Base-by-base conservation (phyloP, 2,797 vertebrate species). In the Chaetophractus vellerosus region DNA sequence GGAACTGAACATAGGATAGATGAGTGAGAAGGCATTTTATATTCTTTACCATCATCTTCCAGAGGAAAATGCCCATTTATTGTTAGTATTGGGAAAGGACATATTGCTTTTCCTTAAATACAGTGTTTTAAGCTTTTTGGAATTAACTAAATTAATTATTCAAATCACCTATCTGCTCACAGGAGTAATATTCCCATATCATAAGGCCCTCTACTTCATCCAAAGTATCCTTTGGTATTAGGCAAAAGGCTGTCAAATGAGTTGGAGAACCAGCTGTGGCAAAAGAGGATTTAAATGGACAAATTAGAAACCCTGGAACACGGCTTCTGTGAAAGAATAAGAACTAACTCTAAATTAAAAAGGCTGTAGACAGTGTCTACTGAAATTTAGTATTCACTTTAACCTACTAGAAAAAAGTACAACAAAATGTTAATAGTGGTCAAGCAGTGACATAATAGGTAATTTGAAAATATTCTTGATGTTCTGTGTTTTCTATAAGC, bases 61-160 rank as follows among this genome's bases (percentile, higher is more conserved):
- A 92, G n/a, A 74, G 63, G 26, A 72, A 87, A 95, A 76, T 45
- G 14, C 10, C 38, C 57, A 93, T 41, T 91, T 91, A 92, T 87
- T 96, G 41, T 80, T 90, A 94, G 64, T 75, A 76, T 3, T 94
- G 57, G 83, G 11, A 87, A 92, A 90, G 84, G 9, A 90, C 16
- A 10, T 36, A 41, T 33, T 71, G 63, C n/a, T 66, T 63, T 90
- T 96, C 72, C 52, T 84, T 75, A 88, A 96, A 87, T 55, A 81
- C 4, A 74, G 7, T 80, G 80, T 86, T 87, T 84, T 75, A 95
- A 78, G n/a, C 21, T 69, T 88, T 90, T 75, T 85, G 38, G 48
- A 91, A 84, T 66, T 93, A 69, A 64, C 52, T 75, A 94, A 93
- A 91, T 86, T 45, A 96, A 82, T 82, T 93, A 78, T 76, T 95